A percentile compares a stretch with the other conserved stretches of the same genome.
These are phyloP conservation scores for Melozone crissalis DNA, from an alignment of 2,113 vertebrate species.

Conservation along the genomic window DNA sequence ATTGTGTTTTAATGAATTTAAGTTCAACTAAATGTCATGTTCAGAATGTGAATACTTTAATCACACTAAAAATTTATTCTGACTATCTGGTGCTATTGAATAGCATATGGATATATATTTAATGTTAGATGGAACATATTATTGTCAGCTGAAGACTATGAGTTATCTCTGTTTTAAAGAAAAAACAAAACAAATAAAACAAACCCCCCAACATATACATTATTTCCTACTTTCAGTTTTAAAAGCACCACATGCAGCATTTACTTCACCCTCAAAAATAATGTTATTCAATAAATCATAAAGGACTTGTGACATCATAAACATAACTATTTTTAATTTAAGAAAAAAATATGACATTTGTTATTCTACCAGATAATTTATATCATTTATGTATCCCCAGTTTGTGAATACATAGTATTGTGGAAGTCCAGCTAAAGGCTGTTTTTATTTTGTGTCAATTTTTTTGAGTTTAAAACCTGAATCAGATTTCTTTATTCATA, in stretches of 20 bases:
- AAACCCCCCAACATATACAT: neutral
- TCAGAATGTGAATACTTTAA: slow-evolving; percentile 49
- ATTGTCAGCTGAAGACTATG: slow-evolving; percentile 19
- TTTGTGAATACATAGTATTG: neutral
- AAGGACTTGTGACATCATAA: slow-evolving; percentile 66
- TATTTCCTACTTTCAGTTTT: neutral
- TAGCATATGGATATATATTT: slow-evolving; percentile 33
- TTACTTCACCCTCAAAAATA: slow-evolving; percentile 26
- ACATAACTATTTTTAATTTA: slow-evolving; percentile 76
- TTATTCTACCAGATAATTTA: slow-evolving; percentile 63
- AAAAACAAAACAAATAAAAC: neutral
- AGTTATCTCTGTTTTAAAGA: neutral
- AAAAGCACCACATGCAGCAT: neutral
- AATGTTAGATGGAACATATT: slow-evolving; percentile 31
- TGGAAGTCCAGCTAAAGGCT: neutral
- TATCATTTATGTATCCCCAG: neutral
- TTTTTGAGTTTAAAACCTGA: neutral
- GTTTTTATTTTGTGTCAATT: neutral
- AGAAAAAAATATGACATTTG: slow-evolving; percentile 66
- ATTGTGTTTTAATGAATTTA: slow-evolving; percentile 63
- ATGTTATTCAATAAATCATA: slow-evolving; percentile 41
- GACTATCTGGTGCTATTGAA: slow-evolving; percentile 33
- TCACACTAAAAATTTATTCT: slow-evolving; percentile 27
- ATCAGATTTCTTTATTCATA: neutral
- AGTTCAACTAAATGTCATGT: slow-evolving; percentile 9